Evolutionary conservation across 2,888 invertebrate genomes (phyloP), one percentile per base, ranked within the genome.

Genomic region (Lasioglossum figueresi): DNA sequence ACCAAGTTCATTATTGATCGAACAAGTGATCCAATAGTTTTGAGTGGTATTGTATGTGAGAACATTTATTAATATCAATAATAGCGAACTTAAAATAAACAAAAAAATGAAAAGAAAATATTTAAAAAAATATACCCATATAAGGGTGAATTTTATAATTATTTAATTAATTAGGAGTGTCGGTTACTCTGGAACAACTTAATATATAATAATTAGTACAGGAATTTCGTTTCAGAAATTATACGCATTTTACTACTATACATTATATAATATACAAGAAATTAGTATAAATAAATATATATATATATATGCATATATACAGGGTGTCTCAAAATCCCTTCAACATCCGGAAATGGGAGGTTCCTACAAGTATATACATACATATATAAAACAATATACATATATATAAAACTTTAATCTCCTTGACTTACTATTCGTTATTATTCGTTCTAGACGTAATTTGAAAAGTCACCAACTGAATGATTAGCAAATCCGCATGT

Each of bases 121-220:
- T 72, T 79, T 79, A 1, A 72, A 48, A 37, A 72, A 63, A 71
- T 66, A 52, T 79, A 79, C 63, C 19, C 48, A 48, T 2, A 19
- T 70, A 70, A 70, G 63, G 45, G 71, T 37, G 12, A 72, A 12
- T 31, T 8, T 40, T 66, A 3, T 40, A 81, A 40, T 40, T 68
- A 52, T 12, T 80, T 71, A 48, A n/a, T 71, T 59, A 23, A n/a
- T 82, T 74, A 52, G 16, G 59, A 76, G 75, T 43, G 63, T 76
- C 71, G 63, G 6, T 75, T 82, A 75, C 16, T 59, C 56, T 37
- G 23, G 80, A 80, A 43, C 56, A 75, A 71, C 27, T 83, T 71
- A 71, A 71, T 48, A 71, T 48, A 68, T 66, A 23, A 23, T 66
- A 72, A 71, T 80, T 52, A 76, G 56, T 82, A 72, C 72, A 78